Evolutionary conservation across 2,797 vertebrate genomes (phyloP), one percentile per base, ranked within the genome.

Genomic region (Scolopax bukidnonensis): DNA sequence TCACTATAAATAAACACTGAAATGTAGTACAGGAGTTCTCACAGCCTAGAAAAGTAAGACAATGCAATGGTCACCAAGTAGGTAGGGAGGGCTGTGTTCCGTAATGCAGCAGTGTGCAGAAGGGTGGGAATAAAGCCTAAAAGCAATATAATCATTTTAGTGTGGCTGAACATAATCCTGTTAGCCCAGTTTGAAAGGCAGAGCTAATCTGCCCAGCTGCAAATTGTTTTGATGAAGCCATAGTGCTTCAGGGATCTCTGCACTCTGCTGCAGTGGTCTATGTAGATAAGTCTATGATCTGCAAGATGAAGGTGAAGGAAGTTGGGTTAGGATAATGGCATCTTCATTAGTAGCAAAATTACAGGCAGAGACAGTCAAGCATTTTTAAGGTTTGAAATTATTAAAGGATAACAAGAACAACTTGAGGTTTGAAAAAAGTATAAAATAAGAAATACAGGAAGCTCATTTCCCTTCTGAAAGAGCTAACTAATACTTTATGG

Each of bases 161-260:
- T 61, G 53, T 25, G 50, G 48, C 69, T 81, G 79, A 57, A 65
- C 64, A 23, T 47, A 81, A 91, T 75, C 3, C 0, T 50, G 32
- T 71, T 84, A 95, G 68, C 40, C 61, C 73, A n/a, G 20, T 85
- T 28, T 74, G 85, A 90, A 84, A 93, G 65, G 89, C 85, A 91
- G 57, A 91, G 80, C 33, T 88, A 43, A 78, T 78, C 61, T 86
- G 63, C 47, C 59, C 84, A 65, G 68, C 33, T 91, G 76, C 73
- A 91, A 53, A n/a, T 57, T 68, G 65, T 71, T 94, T 38, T 24
- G 9, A 75, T 86, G 85, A 91, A 84, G 61, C 59, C 63, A 50
- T 24, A 40, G 4, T 70, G 67, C 76, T 51, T 54, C 57, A 54
- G 57, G 76, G 76, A 67, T 30, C 61, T 86, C 77, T 77, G 53